Base-by-base conservation (phyloP, 2,888 invertebrate genomes). In the Cantharis nigra region DNA sequence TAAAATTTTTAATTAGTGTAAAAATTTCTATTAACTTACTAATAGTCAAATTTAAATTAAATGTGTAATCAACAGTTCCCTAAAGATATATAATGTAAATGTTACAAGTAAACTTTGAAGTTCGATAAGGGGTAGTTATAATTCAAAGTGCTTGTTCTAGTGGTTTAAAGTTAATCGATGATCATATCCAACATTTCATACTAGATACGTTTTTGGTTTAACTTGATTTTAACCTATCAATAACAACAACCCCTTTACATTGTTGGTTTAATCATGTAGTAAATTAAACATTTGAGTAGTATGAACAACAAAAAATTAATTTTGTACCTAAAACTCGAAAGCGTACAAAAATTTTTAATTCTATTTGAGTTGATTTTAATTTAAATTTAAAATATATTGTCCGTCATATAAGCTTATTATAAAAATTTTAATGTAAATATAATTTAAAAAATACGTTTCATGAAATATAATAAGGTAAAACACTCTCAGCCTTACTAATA, bases 131-230 rank as follows among this genome's bases (percentile, higher is more conserved):
- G 20, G 23, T 67, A 67, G 65, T 67, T 26, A 26, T 67, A 67
- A 67, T 67, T 67, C 65, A 67, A 67, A 67, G 26, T 67, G 65
- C n/a, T 67, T 67, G 16, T 67, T 67, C 65, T 67, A n/a, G 65
- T n/a, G 65, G 23, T 67, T 67, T 67, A 67, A 67, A 67, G 65
- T 67, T 67, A 67, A 67, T 67, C 65, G 20, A 64, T 64, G 64
- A 18, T 64, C 64, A 23, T 64, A 64, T 67, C 65, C 26, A 67
- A 67, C 26, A 67, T 67, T 67, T 67, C 26, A 67, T n/a, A 23
- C 65, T n/a, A 67, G 18, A 67, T 26, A 67, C 26, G 26, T 67
- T 18, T 67, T 67, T 67, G 64, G 26, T n/a, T 23, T 67, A 67
- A 67, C 23, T 67, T 49, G 49, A 49, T 49, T 49, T 49, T 49